Base-by-base conservation (phyloP, 2,113 vertebrate genomes). In the Ictidomys tridecemlineatus region DNA sequence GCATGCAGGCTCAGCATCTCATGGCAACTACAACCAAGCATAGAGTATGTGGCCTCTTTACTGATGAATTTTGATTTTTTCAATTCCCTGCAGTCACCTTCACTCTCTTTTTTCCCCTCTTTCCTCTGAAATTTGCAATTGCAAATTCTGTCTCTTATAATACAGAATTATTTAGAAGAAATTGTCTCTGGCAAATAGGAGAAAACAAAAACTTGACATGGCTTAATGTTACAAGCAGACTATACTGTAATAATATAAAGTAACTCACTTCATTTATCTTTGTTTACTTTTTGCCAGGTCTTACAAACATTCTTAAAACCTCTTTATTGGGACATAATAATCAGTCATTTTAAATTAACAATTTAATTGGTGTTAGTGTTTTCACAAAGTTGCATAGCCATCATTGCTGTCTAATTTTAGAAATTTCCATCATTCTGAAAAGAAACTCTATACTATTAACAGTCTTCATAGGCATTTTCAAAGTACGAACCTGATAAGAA, bases 211-310 rank as follows among this genome's bases (percentile, higher is more conserved):
- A 53, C 4, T 45, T 30, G 12, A 82, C 32, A 84, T 13, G 14
- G 5, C 37, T 73, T 70, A 74, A 56, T 84, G 22, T 94, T 96
- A 91, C 30, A 90, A 61, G 76, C 30, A 93, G 72, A 97, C 63
- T 92, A 1, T 84, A 17, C 93, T 80, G 0, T 37, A 79, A 34
- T 88, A 72, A 48, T 82, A 10, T 70, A 34, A 92, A 86, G 34
- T 63, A 11, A 30, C 58, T 77, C 34, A 51, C 1, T 89, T 85
- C 18, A 70, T 32, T 61, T 16, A 67, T 42, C 78, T 91, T 32
- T 76, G 28, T 67, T 48, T 73, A n/a, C 70, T 94, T 95, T 89
- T 73, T 13, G 0, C 26, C 51, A 79, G 32, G 5, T 69, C 70
- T 94, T 74, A 63, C 0, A 93, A 65, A 79, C 16, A 92, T 42